phyloP scores from a whole-genome alignment of 2,888 invertebrate genomes.

The Zelleria hepariella region DNA sequence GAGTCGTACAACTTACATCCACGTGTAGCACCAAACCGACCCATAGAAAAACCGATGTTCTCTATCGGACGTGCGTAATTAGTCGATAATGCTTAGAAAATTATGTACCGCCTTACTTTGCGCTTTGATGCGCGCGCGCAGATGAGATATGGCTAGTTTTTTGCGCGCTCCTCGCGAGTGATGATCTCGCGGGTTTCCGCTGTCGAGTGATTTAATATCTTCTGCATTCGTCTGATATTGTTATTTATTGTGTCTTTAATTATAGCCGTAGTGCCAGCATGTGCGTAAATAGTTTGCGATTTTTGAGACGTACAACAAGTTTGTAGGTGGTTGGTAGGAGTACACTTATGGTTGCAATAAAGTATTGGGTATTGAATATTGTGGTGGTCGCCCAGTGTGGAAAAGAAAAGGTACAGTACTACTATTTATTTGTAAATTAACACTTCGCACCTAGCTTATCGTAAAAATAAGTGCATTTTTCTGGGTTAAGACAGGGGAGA shows the following conservation, averaged over 20 bases:
- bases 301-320: no score
- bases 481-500: no score
- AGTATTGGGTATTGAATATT: no score
- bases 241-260: background rate
- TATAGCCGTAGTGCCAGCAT: background rate
- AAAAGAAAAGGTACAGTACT: no score
- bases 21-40: background rate
- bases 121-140: constrained; percentile 28
- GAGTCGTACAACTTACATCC: background rate
- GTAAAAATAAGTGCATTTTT: no score
- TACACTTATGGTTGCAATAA: no score
- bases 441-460: no score
- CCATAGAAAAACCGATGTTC: constrained; percentile 13
- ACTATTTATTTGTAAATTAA: no score
- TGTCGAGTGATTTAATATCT: constrained; percentile 24
- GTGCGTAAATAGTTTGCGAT: background rate
- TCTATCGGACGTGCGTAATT: constrained; percentile 35
- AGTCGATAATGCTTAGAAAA: constrained; percentile 47
- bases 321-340: no score
- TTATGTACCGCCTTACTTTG: constrained; percentile 27
- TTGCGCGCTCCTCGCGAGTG: constrained; percentile 21
- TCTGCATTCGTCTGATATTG: background rate
- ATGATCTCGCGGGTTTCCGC: constrained; percentile 49
- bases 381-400: no score
- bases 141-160: constrained; percentile 27